Base-by-base conservation (phyloP, 2,888 invertebrate species). In the Cheilosia scutellata region DNA sequence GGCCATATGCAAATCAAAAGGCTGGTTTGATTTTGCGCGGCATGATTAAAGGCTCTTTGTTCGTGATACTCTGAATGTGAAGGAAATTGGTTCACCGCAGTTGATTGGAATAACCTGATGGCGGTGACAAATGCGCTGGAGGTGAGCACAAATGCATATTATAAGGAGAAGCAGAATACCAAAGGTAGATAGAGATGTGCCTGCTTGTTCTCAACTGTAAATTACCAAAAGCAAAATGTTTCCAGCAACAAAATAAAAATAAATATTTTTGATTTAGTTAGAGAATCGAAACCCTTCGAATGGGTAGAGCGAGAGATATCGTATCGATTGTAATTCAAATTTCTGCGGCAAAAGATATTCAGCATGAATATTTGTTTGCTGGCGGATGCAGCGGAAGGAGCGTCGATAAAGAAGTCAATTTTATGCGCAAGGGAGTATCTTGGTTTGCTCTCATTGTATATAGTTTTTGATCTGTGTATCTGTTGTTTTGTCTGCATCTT, bases 251-350 rank as follows among this genome's bases (percentile, higher is more conserved):
- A 53, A 27, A 49, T 20, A 5, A 42, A 31, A 2, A 29, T 37
- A 11, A 5, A 29, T 37, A 13, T 60, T 66, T 80, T 65, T 76
- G 76, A 80, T 76, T 68, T 72, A 84, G 79, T 80, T 80, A 72
- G 72, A 65, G 63, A 37, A 66, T 74, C 63, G 65, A 20, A 37
- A 60, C 63, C 72, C 58, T 55, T 75, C 47, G 79, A 68, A 62
- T 77, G 53, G 63, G 60, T 60, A 70, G 20, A 40, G 33, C n/a
- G 51, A 79, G 20, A 27, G 44, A 44, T 44, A 44, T 44, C 44
- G 65, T 86, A 86, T 82, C 82, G 86, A 86, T 86, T 86, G 86
- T 86, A 86, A 86, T 86, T 86, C 86, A 86, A 86, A 86, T 86
- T 86, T 86, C 55, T 51, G 53, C 33, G 83, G 82, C 62, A 51